Percentiles rank a stretch among this genome's conserved stretches.
These are phyloP conservation scores for Arctia plantaginis DNA, from an alignment of 2,888 invertebrate species.

Conservation along the genomic window DNA sequence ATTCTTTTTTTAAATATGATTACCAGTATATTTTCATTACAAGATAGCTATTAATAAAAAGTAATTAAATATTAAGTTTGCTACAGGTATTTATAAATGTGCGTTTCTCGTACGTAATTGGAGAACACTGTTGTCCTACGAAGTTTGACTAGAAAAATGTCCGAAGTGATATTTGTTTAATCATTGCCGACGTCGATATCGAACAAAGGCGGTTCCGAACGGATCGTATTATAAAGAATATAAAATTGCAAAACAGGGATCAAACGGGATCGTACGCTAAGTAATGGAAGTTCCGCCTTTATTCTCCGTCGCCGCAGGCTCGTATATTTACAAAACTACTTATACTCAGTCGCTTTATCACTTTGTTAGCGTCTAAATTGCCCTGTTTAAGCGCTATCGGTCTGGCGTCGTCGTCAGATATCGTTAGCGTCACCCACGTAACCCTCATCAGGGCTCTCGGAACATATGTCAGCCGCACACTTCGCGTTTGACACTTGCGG, in stretches of 20 bases:
- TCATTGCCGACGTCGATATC: slow-evolving; percentile 40
- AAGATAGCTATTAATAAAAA: slow-evolving; percentile 17
- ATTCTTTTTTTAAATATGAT: background rate
- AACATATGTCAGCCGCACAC: slow-evolving; percentile 85
- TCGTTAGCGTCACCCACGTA: slow-evolving; percentile 93
- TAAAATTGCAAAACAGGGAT: slow-evolving; percentile 66
- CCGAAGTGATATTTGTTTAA: slow-evolving; percentile 54
- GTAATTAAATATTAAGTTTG: slow-evolving; percentile 19
- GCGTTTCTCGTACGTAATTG: slow-evolving; percentile 20
- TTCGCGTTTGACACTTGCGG: slow-evolving; percentile 82
- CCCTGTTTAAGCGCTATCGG: slow-evolving; percentile 79
- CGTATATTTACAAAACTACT: slow-evolving; percentile 73
- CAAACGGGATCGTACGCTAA: slow-evolving; percentile 49
- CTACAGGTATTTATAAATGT: slow-evolving; percentile 22
- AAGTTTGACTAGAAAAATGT: slow-evolving; percentile 49
- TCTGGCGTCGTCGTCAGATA: slow-evolving; percentile 88
- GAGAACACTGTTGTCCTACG: slow-evolving; percentile 27
- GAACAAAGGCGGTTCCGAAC: slow-evolving; percentile 47
- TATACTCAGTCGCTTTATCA: slow-evolving; percentile 86
- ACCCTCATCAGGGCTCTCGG: slow-evolving; percentile 95
- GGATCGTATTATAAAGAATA: slow-evolving; percentile 57
- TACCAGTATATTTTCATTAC: slow-evolving; percentile 2
- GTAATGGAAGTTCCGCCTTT: slow-evolving; percentile 48
- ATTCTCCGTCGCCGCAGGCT: slow-evolving; percentile 46
- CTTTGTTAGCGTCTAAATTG: slow-evolving; percentile 80